These are phyloP conservation scores for Poecilia latipinna DNA, from an alignment of 2,113 vertebrate genomes.

Conservation along the genomic window DNA sequence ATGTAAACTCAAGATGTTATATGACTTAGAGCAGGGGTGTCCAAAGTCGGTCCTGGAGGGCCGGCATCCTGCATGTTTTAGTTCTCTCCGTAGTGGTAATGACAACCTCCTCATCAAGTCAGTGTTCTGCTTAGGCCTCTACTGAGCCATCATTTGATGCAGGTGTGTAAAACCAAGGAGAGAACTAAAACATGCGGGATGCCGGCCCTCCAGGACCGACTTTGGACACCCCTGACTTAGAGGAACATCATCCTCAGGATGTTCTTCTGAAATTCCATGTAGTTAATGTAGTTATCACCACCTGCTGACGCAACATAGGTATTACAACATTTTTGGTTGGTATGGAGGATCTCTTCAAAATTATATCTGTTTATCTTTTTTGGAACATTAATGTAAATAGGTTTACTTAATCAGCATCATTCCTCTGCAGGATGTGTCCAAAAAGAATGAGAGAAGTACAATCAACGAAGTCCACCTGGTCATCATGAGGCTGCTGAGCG, in stretches of 20 bases:
- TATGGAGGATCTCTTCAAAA: neutral
- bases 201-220: no score
- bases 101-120: no score
- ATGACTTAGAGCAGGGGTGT: neutral
- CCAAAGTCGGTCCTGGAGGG: no score
- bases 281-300: neutral
- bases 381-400: neutral
- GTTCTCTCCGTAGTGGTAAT: no score
- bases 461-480: conserved; percentile 97
- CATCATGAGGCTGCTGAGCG: conserved; percentile 96
- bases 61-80: no score
- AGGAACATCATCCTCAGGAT: neutral
- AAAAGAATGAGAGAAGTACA: conserved; percentile 93
- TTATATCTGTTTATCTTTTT: no score
- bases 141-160: no score
- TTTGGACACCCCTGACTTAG: neutral
- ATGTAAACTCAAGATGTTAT: neutral
- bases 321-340: neutral
- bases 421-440: conserved; percentile 89
- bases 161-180: no score
- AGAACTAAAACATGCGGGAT: no score
- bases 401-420: conserved; percentile 18
- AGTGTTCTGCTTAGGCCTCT: no score
- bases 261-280: neutral
- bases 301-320: no score